Evolutionary conservation across 2,888 invertebrate species (phyloP), one percentile per base, ranked within the genome.

Genomic region (Euproctis similis): DNA sequence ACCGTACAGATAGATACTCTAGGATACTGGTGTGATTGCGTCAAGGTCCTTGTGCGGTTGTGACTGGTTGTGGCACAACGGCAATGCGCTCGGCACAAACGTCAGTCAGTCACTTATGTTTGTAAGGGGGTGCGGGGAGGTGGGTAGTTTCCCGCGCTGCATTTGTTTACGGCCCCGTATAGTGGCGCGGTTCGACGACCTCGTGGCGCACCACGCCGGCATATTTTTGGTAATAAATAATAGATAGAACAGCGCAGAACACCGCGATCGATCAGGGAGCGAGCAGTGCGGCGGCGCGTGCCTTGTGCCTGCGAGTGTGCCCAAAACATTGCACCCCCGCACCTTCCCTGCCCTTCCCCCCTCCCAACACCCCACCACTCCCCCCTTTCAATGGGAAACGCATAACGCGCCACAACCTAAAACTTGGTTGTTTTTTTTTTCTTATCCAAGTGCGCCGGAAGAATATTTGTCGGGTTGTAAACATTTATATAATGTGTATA

Each of bases 201-300:
- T 59, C 63, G 49, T 59, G 65, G 60, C 69, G 67, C 71, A 69
- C 68, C 77, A 76, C 65, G 73, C 73, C 71, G 72, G 70, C 71
- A 75, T 78, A 76, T 78, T 78, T 72, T 78, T 63, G 76, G 74
- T 75, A 77, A 75, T 78, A 81, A 81, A 78, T 77, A 76, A 76
- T 75, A 72, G 67, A 75, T 73, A 74, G 67, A 69, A 62, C 65
- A 68, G 67, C 73, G 69, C 72, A 70, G 66, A 66, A 66, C 68
- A 67, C 55, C 57, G 57, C 68, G 74, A 77, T 77, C 77, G 78
- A 78, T 78, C 60, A 42, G 46, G 48, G 56, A 55, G 57, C 50
- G 64, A 57, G 53, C 65, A 71, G 61, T 75, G 76, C 76, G 74
- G 51, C 75, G 75, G 71, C 73, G 76, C 74, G 64, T 44, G 46